Base-by-base conservation (phyloP, 2,797 vertebrate species). In the Yasuhikotakia modesta region DNA sequence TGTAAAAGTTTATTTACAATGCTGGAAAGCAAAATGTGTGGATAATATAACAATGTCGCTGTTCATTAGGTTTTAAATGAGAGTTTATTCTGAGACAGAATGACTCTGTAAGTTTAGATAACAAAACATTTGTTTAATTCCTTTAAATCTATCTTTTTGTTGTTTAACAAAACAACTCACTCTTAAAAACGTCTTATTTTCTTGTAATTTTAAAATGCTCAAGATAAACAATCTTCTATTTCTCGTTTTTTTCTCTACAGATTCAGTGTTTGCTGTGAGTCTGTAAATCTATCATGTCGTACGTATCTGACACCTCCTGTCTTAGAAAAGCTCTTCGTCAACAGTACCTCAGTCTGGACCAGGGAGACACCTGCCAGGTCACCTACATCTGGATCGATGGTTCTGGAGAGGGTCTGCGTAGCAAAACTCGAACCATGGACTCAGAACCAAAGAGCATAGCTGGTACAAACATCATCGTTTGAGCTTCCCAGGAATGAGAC, bases 371-470 rank as follows among this genome's bases (percentile, higher is more conserved):
- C 72, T 94, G 92, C 46, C 92, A 93, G 90, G 93, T 94, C 69
- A 96, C 95, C 4, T 97, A 97, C 32, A 86, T 96, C 50, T 97
- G 96, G 96, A 93, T 96, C 1, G 95, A 96, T 65, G 93, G 89
- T 0, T 94, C 95, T 0, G 93, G 94, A 66, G 91, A 89, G 0
- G n/a, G n/a, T n/a, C 91, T 96, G n/a, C 93, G 95, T 57, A 93
- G 87, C 87, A 96, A 97, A 86, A 95, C 92, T 2, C 87, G 90
- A 48, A 96, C 95, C 27, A 86, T 96, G 80, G 88, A 92, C 1
- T 61, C 21, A 4, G 94, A 95, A 84, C 95, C 95, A 6, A 86
- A 87, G 27, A 83, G 84, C 75, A 19, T 95, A 0, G 78, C 93
- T 52, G 95, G 96, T 96, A 91, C 80, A n/a, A 0, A 2, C 10